These are phyloP conservation scores for Natator depressus DNA, from an alignment of 2,113 vertebrate genomes.

Conservation along the genomic window DNA sequence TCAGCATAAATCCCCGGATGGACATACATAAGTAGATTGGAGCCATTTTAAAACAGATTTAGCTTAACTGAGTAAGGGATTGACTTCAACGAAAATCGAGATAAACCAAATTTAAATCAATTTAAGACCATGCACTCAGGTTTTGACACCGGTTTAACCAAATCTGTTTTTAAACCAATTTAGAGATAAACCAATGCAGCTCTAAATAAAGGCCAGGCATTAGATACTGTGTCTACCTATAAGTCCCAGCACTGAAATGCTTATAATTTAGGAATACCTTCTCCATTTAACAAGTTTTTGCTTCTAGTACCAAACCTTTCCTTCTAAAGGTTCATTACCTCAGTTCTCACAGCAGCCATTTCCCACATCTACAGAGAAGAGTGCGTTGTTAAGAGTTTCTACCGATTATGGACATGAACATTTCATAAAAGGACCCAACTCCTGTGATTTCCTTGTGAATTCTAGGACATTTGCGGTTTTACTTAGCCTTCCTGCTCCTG, in stretches of 20 bases:
- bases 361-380: accelerated
- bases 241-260: not conserved
- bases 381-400: not conserved
- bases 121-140: not conserved
- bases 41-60: not conserved
- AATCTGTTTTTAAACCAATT: not conserved
- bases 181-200: not conserved
- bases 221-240: not conserved
- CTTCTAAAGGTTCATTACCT: accelerated
- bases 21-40: constrained; percentile 47
- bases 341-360: not conserved
- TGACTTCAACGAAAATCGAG: constrained; percentile 31
- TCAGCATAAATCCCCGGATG: not conserved
- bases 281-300: not conserved
- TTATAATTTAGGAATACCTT: not conserved
- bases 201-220: not conserved
- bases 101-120: constrained; percentile 23
- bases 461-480: not conserved
- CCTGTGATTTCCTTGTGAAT: not conserved
- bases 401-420: not conserved
- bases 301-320: not conserved
- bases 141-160: not conserved
- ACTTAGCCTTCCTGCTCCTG: not conserved
- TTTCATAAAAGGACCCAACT: accelerated
- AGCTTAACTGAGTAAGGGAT: constrained; percentile 14